Evolutionary conservation across 2,888 invertebrate genomes (phyloP), one percentile per base, ranked within the genome.

Genomic region (Perizoma flavofasciatum): DNA sequence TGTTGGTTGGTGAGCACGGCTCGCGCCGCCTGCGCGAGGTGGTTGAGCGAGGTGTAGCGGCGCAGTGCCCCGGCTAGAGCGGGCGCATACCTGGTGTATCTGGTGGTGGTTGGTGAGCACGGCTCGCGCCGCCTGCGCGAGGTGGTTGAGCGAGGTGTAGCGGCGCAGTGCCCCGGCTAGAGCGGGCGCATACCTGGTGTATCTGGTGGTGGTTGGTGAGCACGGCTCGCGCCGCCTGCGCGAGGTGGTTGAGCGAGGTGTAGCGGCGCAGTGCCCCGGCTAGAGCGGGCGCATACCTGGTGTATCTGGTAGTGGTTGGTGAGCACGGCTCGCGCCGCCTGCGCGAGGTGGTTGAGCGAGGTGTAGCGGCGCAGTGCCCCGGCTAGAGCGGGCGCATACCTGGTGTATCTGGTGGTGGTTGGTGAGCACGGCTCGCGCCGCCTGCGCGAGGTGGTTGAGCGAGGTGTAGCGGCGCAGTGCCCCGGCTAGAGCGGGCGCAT

Each of bases 1-100:
- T 96, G 95, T 70, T 96, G 95, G 89, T 99, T 99, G 87, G 98
- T 97, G 69, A 99, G 94, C 58, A 99, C 99, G 54, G 98, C 98
- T 55, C 99, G 94, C 5, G 99, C 99, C 50, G 98, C 98, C 88
- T 97, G 96, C 65, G 99, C 99, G 77, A 99, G 93, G 89, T 99
- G 99, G 92, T 99, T 99, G 65, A 99, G 93, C 35, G 98, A 98
- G 6, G 99, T 99, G 92, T 99, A 99, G 41, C 99, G 96, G 43
- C 98, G 94, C 78, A 99, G 89, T 54, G 98, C 98, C 32, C 98
- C 98, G 86, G 98, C 98, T 75, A 98, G 97, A 86, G 99, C 97
- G 11, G 97, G 97, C 64, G 97, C 96, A 47, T 48, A 73, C 97
- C 88, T 98, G 98, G 72, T 96, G 95, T 78, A 99, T 98, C 93